Percentiles rank a stretch among this genome's conserved stretches.
These are phyloP conservation scores for Agrochola lota DNA, from an alignment of 2,888 invertebrate genomes.

Conservation along the genomic window DNA sequence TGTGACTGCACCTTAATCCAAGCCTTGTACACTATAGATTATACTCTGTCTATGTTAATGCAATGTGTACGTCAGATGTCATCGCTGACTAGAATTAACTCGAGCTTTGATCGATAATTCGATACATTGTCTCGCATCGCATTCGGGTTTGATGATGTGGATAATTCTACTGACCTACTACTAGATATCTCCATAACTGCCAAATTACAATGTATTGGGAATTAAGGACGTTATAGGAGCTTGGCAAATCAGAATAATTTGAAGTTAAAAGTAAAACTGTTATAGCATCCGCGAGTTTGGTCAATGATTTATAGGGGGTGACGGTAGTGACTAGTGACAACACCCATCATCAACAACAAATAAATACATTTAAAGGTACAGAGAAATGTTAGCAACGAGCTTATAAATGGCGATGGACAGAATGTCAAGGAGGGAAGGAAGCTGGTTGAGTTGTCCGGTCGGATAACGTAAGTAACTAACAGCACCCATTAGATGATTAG, in stretches of 20 bases:
- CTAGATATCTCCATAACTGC: background rate
- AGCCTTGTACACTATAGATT: slow-evolving; percentile 1
- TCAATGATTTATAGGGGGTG: background rate
- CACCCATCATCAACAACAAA: background rate
- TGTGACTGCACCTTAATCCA: background rate
- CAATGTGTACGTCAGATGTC: slow-evolving; percentile 16
- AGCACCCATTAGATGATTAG: slow-evolving; percentile 6
- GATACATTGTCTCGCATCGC: slow-evolving; percentile 36
- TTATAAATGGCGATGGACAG: too few species aligned
- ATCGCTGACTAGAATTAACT: slow-evolving; percentile 56
- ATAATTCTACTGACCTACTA: slow-evolving; percentile 11
- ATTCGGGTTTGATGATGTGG: slow-evolving; percentile 15
- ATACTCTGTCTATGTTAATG: slow-evolving; percentile 19
- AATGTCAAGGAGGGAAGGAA: too few species aligned
- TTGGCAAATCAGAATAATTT: background rate
- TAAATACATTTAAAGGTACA: background rate
- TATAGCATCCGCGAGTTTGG: background rate
- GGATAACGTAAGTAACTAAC: background rate
- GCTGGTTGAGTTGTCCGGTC: background rate
- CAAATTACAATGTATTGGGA: too few species aligned
- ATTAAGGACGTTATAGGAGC: background rate
- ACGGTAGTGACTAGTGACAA: background rate
- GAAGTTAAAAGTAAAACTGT: too few species aligned
- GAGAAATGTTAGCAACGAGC: background rate
- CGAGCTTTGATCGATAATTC: slow-evolving; percentile 48